phyloP scores from a whole-genome alignment of 2,113 vertebrate genomes.

The Apistogramma diplotaenia region DNA sequence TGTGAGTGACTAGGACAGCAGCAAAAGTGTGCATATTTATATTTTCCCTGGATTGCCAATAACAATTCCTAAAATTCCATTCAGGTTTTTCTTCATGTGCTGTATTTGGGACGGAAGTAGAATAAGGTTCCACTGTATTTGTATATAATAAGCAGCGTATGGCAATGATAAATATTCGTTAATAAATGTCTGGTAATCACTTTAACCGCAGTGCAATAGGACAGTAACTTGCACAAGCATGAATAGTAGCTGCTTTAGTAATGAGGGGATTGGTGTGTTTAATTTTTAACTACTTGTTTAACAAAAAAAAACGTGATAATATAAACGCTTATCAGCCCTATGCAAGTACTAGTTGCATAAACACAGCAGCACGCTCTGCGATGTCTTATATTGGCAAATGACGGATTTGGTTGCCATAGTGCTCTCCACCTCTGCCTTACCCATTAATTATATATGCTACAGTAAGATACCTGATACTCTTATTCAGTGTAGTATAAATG shows the following conservation, averaged over 20 bases:
- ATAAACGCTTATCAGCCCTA: neutral
- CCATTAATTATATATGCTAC: neutral
- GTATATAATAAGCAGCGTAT: neutral
- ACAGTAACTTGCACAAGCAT: neutral
- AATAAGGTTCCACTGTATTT: conserved; percentile 12
- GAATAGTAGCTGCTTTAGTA: neutral
- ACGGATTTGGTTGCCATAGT: neutral
- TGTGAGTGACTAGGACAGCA: neutral
- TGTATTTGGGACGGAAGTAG: neutral
- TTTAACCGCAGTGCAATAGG: neutral
- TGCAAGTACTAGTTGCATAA: neutral
- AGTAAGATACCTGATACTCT: neutral
- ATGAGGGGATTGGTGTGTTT: neutral
- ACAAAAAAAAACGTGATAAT: neutral
- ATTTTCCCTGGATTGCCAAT: conserved; percentile 26
- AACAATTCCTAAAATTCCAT: conserved; percentile 5
- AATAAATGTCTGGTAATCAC: neutral
- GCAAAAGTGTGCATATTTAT: conserved; percentile 35
- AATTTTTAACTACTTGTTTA: neutral
- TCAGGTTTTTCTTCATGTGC: neutral
- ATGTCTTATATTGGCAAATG: neutral
- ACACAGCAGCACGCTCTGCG: neutral
- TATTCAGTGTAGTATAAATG: neutral
- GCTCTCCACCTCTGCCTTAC: neutral
- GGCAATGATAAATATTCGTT: neutral